phyloP scores from a whole-genome alignment of 2,113 vertebrate genomes.

The Panurus biarmicus region DNA sequence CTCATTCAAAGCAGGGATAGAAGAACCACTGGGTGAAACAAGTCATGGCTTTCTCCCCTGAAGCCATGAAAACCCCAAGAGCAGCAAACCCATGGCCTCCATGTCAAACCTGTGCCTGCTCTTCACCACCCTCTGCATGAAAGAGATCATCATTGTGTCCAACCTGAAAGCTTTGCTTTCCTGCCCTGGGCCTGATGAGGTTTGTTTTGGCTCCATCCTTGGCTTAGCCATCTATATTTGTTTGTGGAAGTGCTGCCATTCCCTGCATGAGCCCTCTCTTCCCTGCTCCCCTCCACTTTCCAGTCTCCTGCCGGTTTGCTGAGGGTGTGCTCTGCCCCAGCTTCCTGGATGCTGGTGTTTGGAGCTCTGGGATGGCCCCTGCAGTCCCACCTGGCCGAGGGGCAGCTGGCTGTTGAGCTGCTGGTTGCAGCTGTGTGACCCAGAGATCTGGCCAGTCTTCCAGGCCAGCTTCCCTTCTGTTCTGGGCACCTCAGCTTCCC shows the following conservation, averaged over 20 bases:
- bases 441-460: neutral
- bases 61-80: neutral
- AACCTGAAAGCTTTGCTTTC: neutral
- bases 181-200: neutral
- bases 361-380: neutral
- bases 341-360: neutral
- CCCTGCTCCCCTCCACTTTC: neutral
- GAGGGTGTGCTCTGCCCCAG: neutral
- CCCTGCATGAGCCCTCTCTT: neutral
- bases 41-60: neutral
- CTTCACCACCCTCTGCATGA: neutral
- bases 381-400: neutral
- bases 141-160: neutral
- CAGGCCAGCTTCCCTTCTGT: neutral
- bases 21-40: neutral
- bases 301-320: neutral
- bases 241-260: neutral
- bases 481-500: neutral
- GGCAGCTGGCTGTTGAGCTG: neutral
- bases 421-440: neutral
- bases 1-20: neutral
- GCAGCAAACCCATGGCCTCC: neutral
- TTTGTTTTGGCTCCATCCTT: neutral
- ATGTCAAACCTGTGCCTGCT: neutral
- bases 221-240: fast-evolving